Base-by-base conservation (phyloP, 37 sponge, comb jelly and placozoan species). In the Chondrosia reniformis region DNA sequence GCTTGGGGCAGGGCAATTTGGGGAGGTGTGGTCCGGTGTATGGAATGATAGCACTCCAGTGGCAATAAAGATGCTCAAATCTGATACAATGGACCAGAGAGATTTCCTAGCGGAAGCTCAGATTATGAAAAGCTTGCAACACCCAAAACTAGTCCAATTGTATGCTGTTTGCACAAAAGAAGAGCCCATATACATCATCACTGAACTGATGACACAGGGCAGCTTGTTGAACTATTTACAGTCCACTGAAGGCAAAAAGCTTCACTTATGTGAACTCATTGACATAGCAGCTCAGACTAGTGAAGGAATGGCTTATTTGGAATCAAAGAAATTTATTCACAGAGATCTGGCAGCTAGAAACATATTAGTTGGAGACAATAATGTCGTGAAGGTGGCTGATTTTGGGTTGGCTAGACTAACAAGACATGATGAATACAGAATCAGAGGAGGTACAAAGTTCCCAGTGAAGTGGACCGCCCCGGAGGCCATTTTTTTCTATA, bases 381-480 rank as follows among this genome's bases (percentile, higher is more conserved):
- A 86, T 44, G 75, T 83, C 36, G 85, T 89, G 72, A 93, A 93
- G 45, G 81, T 93, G 10, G 94, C 90, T 1, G 94, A 93, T 45
- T 93, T 93, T 81, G 94, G 94, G 4, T 81, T 93, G 17, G 84
- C 94, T 28, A 71, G 94, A 33, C n/a, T 89, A 31, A 89, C 86
- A 37, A 62, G 42, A 34, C 84, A 90, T 39, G 79, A 83, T 33
- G 78, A 86, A 24, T 92, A 92, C 66, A 45, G 55, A 0, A 87
- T 87, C 8, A 61, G 89, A 15, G 90, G 80, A 45, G 89, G 94
- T 1, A 80, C 94, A 0, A 93, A 89, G 78, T 86, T 93, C 67
- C 94, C 99, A 33, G 92, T 97, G 65, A 97, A 92, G 76, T 97
- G 98, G 98, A 97, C 98, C 2, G 98, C 98, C 1, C 94, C 94